Evolutionary conservation across 2,797 vertebrate genomes (phyloP).

Genomic region (Scomberomorus guttatus): DNA sequence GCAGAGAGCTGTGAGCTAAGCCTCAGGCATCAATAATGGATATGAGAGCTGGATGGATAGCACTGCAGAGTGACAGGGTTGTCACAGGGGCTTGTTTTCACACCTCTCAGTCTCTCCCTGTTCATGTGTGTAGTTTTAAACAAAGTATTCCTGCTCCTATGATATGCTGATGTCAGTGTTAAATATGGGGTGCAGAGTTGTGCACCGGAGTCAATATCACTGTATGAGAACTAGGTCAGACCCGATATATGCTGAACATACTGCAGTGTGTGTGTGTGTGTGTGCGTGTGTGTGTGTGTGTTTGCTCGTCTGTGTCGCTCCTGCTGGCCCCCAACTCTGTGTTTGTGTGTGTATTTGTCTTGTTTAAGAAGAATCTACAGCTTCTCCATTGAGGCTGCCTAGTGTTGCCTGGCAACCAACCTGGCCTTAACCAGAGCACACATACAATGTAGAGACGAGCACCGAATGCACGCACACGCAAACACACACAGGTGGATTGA

Average conservation of each 20-base stretch:
- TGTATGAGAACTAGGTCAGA: conserved; percentile 80
- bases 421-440: conserved; percentile 72
- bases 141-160: conserved; percentile 19
- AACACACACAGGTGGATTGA: conserved; percentile 72
- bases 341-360: conserved; percentile 52
- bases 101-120: conserved; percentile 49
- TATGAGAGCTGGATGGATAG: conserved; percentile 73
- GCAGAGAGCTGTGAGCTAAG: conserved; percentile 80
- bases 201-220: conserved; percentile 60
- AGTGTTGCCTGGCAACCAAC: conserved; percentile 83
- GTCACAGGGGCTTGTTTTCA: conserved; percentile 66
- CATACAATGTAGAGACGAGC: conserved; percentile 38
- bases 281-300: conserved; percentile 35
- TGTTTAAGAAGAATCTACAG: conserved; percentile 69
- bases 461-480: conserved; percentile 28
- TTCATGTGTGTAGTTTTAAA: conserved; percentile 26
- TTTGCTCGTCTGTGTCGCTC: conserved; percentile 40
- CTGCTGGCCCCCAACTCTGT: conserved; percentile 47
- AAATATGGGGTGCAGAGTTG: conserved; percentile 55
- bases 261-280: conserved; percentile 50
- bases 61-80: conserved; percentile 62
- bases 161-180: conserved; percentile 57
- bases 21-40: conserved; percentile 85
- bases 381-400: conserved; percentile 66
- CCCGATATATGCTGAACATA: conserved; percentile 57